These are phyloP conservation scores for Tenodera sinensis DNA, from an alignment of 2,888 invertebrate genomes.

Conservation along the genomic window DNA sequence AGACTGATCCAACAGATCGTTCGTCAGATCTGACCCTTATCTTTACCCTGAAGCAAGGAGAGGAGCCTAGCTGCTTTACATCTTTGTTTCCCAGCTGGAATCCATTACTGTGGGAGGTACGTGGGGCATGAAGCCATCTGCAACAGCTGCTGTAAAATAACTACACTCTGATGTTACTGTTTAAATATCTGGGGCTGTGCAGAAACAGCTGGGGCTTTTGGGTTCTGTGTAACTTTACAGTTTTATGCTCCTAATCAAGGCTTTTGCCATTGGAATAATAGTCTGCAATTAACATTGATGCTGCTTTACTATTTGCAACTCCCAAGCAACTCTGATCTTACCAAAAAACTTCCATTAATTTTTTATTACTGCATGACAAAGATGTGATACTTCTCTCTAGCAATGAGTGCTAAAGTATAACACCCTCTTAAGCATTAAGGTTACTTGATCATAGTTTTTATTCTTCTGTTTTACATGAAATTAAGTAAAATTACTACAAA, in stretches of 20 bases:
- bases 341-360: not conserved
- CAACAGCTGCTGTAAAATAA: not conserved
- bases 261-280: not conserved
- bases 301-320: not conserved
- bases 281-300: not conserved
- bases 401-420: not conserved
- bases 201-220: not conserved
- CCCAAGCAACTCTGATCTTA: not conserved
- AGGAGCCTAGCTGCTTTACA: conserved; percentile 72
- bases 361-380: not conserved
- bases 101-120: conserved; percentile 60
- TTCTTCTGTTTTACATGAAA: not conserved
- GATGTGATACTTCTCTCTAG: not conserved
- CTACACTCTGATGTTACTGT: not conserved
- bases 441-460: not conserved
- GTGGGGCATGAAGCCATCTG: not conserved
- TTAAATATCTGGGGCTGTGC: not conserved
- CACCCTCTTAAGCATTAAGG: not conserved
- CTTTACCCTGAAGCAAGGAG: conserved; percentile 67
- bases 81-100: conserved; percentile 76
- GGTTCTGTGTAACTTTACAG: not conserved
- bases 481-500: not conserved
- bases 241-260: not conserved
- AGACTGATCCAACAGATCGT: conserved; percentile 63
- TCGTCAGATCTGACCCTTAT: conserved; percentile 64